A percentile compares a stretch with the other conserved stretches of the same genome.
Conservation (phyloP, 2,113 vertebrate species). For the Anthoscopus minutus region DNA sequence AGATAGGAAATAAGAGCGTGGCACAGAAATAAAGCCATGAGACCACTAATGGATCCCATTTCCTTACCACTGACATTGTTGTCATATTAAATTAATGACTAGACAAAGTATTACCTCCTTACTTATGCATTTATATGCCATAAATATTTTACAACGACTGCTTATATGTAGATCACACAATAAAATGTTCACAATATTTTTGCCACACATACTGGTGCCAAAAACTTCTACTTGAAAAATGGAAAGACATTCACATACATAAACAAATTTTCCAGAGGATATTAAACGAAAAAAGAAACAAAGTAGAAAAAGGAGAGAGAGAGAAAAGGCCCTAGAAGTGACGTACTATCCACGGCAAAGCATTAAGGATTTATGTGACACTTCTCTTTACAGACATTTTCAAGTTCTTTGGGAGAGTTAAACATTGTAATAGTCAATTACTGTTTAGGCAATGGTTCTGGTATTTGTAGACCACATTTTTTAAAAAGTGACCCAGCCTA, state of each 20-base stretch:
- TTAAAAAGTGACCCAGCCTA: background rate
- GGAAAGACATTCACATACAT: background rate
- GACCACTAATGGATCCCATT: conserved; percentile 9
- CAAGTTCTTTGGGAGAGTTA: background rate
- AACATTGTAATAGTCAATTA: background rate
- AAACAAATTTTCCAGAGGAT: background rate
- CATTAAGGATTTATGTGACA: background rate
- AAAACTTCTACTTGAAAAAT: background rate
- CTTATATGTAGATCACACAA: background rate
- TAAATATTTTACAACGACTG: conserved; percentile 29
- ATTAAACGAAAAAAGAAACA: background rate
- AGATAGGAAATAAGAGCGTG: background rate
- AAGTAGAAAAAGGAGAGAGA: rapidly evolving
- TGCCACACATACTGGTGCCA: background rate
- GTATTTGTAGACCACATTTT: background rate
- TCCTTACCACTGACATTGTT: background rate
- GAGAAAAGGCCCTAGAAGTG: background rate
- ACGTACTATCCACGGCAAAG: background rate
- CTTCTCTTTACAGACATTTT: background rate
- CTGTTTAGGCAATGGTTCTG: background rate
- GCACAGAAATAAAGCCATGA: background rate
- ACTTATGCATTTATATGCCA: conserved; percentile 5
- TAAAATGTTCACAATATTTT: background rate
- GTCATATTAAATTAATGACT: conserved; percentile 8
- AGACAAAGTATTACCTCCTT: background rate